A percentile compares a stretch with the other conserved stretches of the same genome.
Evolutionary conservation across 2,888 invertebrate species (phyloP).

Genomic region (Alitta virens): DNA sequence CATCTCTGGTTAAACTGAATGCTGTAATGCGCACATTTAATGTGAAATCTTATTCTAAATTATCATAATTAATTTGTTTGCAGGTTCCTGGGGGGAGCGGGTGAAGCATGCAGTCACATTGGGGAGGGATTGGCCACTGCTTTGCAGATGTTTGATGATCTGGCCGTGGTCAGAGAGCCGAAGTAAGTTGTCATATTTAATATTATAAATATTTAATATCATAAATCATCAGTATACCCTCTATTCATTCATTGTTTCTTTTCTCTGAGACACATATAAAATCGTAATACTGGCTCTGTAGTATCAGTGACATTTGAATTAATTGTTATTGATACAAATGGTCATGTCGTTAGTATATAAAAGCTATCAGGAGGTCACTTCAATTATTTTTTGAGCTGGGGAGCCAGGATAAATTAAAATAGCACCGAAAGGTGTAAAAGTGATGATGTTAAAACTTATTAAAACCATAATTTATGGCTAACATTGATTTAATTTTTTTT

Average conservation of each 20-base stretch:
- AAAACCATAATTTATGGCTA: too few relatives aligned
- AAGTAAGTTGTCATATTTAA: slow-evolving; percentile 36
- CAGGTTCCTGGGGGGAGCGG: slow-evolving; percentile 83
- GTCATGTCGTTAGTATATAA: background rate
- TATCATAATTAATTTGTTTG: too few relatives aligned
- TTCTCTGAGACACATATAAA: too few relatives aligned
- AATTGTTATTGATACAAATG: background rate
- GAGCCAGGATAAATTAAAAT: background rate
- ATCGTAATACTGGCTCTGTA: too few relatives aligned
- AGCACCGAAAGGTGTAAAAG: background rate
- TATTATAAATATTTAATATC: too few relatives aligned
- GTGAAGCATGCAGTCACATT: slow-evolving; percentile 84
- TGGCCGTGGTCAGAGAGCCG: slow-evolving; percentile 57
- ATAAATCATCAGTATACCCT: too few relatives aligned
- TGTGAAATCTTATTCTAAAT: too few relatives aligned
- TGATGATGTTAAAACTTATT: background rate
- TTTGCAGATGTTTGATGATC: slow-evolving; percentile 83
- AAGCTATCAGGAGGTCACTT: background rate
- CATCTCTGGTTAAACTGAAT: too few relatives aligned
- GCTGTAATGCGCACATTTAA: too few relatives aligned
- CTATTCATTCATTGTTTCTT: too few relatives aligned
- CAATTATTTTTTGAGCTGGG: too few relatives aligned
- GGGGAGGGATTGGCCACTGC: slow-evolving; percentile 87
- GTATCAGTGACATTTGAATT: background rate
- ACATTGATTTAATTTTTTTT: too few relatives aligned